These are phyloP conservation scores for Crepidodera aurea DNA, from an alignment of 2,888 invertebrate species.

Conservation along the genomic window DNA sequence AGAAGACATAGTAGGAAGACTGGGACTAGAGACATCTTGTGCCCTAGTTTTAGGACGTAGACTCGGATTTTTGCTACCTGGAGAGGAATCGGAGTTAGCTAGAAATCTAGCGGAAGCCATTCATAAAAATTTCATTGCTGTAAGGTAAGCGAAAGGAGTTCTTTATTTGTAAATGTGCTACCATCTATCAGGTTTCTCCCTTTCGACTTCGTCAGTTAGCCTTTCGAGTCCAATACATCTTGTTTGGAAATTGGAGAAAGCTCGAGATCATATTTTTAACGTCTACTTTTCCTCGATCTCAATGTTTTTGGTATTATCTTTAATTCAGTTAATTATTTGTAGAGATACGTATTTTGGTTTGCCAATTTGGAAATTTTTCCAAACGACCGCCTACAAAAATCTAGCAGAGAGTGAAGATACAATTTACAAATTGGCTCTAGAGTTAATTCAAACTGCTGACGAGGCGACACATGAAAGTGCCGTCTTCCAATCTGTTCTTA, in stretches of 20 bases:
- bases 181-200: too few relatives aligned
- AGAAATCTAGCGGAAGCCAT: slow-evolving; percentile 75
- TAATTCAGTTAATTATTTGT: not conserved
- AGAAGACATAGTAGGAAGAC: slow-evolving; percentile 77
- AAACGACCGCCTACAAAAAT: slow-evolving; percentile 75
- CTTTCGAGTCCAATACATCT: too few relatives aligned
- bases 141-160: too few relatives aligned
- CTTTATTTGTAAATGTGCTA: too few relatives aligned
- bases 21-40: slow-evolving; percentile 84
- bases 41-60: slow-evolving; percentile 80
- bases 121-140: slow-evolving; percentile 77
- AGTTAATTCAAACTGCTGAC: slow-evolving; percentile 73
- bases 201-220: too few relatives aligned
- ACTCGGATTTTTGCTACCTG: slow-evolving; percentile 72
- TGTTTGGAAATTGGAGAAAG: too few relatives aligned
- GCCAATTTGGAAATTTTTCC: slow-evolving; percentile 82
- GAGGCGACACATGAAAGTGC: slow-evolving; percentile 69
- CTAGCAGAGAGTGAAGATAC: slow-evolving; percentile 79
- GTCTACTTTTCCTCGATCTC: too few relatives aligned
- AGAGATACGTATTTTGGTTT: slow-evolving; percentile 84
- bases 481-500: slow-evolving; percentile 79
- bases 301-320: not conserved
- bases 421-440: slow-evolving; percentile 79
- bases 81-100: slow-evolving; percentile 63
- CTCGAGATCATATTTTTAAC: too few relatives aligned